Base-by-base conservation (phyloP, 2,797 vertebrate genomes). In the Prunella strophiata region DNA sequence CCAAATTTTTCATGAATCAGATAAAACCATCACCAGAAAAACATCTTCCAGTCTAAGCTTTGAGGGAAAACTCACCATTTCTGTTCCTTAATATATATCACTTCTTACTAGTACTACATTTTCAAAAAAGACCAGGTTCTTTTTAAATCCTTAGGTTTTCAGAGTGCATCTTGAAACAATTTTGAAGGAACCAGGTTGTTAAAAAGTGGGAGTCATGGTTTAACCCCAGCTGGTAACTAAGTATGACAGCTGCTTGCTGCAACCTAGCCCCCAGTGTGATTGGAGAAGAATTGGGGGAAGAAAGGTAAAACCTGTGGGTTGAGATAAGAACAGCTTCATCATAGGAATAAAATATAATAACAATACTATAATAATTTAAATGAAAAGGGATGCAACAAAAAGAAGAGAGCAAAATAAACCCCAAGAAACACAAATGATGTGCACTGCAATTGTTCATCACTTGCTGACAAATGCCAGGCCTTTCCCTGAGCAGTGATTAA, bases 1-100 rank as follows among this genome's bases (percentile, higher is more conserved):
- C 36, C 36, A 10, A 67, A 75, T 66, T 83, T 92, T 92, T 94
- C 54, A 72, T 36, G 12, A 85, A 77, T 91, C 73, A 75, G 34
- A 75, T 75, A 61, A 77, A 93, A 48, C 32, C 51, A 80, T 36
- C 54, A 84, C 34, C 63, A 92, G 67, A 65, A 83, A 84, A 88
- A 70, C 42, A 54, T 62, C 25, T 86, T 77, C 21, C 54, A 73
- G 34, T 25, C 61, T 88, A 42, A 92, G 8, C 30, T 85, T 77
- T 52, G 61, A 86, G 51, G 34, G 27, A 79, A 57, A 51, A 54
- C 34, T 85, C 34, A 66, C 13, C 10, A 21, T 67, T 93, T 90
- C 45, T 93, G 13, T 85, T 91, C 27, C 48, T 92, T 52, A 76
- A 55, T 59, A 50, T 93, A 18, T 8, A 74, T 68, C 3, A 19